Base-by-base conservation (phyloP, 2,888 invertebrate species). In the Trachelus iudaicus region DNA sequence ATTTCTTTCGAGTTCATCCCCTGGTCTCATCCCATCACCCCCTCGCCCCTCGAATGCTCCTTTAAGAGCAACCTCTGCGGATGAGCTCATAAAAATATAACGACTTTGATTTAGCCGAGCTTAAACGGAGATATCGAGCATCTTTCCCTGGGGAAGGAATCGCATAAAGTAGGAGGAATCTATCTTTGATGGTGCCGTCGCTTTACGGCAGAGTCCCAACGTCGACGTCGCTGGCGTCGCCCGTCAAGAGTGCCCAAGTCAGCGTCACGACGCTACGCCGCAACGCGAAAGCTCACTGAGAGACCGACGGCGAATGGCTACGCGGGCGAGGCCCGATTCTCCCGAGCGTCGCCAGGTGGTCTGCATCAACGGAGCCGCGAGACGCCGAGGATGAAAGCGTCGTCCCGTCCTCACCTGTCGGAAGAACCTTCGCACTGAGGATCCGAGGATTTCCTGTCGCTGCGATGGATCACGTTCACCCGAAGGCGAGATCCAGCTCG, bases 381-480 rank as follows among this genome's bases (percentile, higher is more conserved):
- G 40, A 1, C 40, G 40, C 15, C 40, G 40, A 6, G 40, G 15
- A 40, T 15, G 6, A 15, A 15, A 40, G 40, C 40, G 40, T 40
- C 40, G 40, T 15, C 15, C 40, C 40, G 40, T 6, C 12, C 12
- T 12, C 35, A 12, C 35, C 35, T 4, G 35, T 12, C 12, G 3
- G 35, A 35, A 12, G 35, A 35, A 35, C 1, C 35, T 35, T 35
- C 35, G 35, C 40, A 40, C 6, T 1, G 15, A 40, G 15, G 15
- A 15, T 40, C 40, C 15, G 15, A 40, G 40, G 1, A 40, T 6
- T 1, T 15, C 4, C 15, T 4, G 15, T 6, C 13, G 69, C 33
- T 34, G 69, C 79, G 75, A 88, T 89, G 88, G 89, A 90, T 85
- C 89, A 90, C 84, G 89, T 88, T 80, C 89, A 89, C 80, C 85